Percentiles rank a stretch among this genome's conserved stretches.
Evolutionary conservation across 2,113 vertebrate species (phyloP).

Genomic region (Malurus melanocephalus): DNA sequence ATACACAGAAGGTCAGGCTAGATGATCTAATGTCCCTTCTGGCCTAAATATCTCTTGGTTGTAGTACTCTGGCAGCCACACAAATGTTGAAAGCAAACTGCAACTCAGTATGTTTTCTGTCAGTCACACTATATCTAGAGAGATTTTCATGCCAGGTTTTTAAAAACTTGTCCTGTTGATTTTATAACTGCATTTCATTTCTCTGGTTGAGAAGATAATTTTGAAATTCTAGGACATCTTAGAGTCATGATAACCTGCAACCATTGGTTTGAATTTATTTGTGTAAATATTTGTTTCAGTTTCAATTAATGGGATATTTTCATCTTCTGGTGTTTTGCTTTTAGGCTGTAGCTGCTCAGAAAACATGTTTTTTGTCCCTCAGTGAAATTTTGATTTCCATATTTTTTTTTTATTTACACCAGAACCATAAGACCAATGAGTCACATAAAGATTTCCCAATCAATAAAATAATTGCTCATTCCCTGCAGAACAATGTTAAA

Average conservation of each 20-base stretch:
- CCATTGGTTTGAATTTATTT: background rate
- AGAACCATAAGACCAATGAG: background rate
- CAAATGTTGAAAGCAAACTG: conserved; percentile 46
- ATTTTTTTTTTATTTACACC: background rate
- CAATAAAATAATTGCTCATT: background rate
- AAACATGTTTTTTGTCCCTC: background rate
- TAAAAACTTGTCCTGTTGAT: conserved; percentile 9
- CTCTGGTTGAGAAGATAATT: background rate
- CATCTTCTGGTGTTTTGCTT: background rate
- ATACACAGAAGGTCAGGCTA: conserved; percentile 28
- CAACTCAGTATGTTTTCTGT: conserved; percentile 52
- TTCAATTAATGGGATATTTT: background rate
- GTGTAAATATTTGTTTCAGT: background rate
- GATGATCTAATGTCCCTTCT: conserved; percentile 63
- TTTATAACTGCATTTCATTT: conserved; percentile 15
- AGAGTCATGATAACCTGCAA: background rate
- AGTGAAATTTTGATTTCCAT: background rate
- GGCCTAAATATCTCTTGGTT: conserved; percentile 43
- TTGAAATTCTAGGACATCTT: background rate
- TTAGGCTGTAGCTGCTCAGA: background rate
- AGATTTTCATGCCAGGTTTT: conserved; percentile 45
- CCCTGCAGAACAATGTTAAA: background rate
- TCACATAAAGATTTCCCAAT: background rate
- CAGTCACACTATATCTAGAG: conserved; percentile 40
- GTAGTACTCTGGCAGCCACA: conserved; percentile 41